Evolutionary conservation across 2,113 vertebrate species (phyloP).

Genomic region (Vimba vimba): DNA sequence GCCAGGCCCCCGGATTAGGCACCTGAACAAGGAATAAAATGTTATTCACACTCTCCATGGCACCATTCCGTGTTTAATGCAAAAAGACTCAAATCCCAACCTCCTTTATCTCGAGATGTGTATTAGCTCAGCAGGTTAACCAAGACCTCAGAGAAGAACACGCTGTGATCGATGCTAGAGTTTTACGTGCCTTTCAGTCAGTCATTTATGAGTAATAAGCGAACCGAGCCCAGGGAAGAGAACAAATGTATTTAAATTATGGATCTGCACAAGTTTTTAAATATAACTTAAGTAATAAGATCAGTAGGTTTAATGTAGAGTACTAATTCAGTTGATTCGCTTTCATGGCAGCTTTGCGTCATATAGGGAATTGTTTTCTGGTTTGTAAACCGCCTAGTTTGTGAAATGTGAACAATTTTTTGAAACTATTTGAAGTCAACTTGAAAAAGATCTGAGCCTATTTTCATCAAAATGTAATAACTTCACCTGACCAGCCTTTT

Average conservation of each 20-base stretch:
- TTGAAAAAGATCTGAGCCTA: neutral
- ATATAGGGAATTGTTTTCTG: neutral
- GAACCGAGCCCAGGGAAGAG: neutral
- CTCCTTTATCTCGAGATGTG: neutral
- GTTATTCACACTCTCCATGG: neutral
- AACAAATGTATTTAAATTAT: neutral
- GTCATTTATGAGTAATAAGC: neutral
- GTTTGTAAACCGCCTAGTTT: neutral
- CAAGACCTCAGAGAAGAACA: constrained; percentile 10
- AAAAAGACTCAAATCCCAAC: constrained; percentile 20
- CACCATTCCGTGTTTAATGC: constrained; percentile 14
- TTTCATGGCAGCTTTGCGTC: neutral
- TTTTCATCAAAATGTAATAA: neutral
- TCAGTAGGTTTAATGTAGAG: neutral
- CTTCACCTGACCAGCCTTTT: neutral
- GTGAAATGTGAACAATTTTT: neutral
- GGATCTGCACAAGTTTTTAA: neutral
- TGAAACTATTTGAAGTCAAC: neutral
- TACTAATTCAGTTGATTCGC: neutral
- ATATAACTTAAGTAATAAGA: constrained; percentile 18
- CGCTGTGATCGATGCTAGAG: neutral
- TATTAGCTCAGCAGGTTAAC: constrained; percentile 21
- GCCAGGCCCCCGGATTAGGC: neutral
- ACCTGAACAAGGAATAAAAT: constrained; percentile 23
- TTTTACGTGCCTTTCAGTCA: neutral